Evolutionary conservation across 2,797 vertebrate genomes (phyloP).

Genomic region (Ceryle rudis): DNA sequence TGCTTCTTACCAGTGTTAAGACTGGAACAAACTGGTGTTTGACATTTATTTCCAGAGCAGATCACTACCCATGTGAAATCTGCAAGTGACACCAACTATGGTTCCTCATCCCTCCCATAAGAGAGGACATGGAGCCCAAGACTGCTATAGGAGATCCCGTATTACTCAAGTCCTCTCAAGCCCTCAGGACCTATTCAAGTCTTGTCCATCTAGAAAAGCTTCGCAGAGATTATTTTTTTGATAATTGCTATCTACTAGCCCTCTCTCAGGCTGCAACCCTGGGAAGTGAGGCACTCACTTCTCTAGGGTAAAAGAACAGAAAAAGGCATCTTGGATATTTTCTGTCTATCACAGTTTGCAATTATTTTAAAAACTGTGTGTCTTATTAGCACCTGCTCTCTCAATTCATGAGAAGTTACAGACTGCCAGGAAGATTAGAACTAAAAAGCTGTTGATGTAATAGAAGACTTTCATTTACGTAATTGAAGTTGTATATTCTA

Average conservation of each 20-base stretch:
- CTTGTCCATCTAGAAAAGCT: neutral
- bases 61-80: neutral
- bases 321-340: neutral
- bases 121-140: fast-evolving
- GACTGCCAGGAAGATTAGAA: neutral
- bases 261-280: neutral
- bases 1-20: neutral
- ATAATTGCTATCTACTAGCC: neutral
- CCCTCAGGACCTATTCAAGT: neutral
- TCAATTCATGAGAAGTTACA: neutral
- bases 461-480: neutral
- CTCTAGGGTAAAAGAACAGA: neutral
- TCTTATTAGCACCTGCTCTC: neutral
- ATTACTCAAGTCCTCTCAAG: neutral
- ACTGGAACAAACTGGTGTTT: neutral
- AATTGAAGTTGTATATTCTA: constrained; percentile 13
- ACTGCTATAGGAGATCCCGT: neutral
- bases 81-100: neutral
- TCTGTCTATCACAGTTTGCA: neutral
- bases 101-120: neutral
- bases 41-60: neutral
- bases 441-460: neutral
- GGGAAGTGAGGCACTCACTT: neutral
- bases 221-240: neutral
- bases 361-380: neutral